Evolutionary conservation across 2,888 invertebrate species (phyloP).

Genomic region (Tuta absoluta): DNA sequence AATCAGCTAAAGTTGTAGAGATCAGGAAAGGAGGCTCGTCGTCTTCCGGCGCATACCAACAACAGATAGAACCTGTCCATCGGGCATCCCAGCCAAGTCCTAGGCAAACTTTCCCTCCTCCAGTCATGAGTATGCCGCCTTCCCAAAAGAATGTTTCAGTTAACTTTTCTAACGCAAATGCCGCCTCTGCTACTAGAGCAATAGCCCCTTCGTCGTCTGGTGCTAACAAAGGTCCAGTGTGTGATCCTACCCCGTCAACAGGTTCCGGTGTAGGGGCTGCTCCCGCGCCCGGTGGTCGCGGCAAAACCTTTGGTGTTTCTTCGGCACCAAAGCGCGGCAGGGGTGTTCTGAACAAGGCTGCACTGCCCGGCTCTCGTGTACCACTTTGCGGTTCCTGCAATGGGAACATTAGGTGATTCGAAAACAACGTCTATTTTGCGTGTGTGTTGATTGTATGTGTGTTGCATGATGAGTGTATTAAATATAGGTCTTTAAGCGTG

Average conservation of each 20-base stretch:
- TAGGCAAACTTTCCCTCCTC: conserved; percentile 71
- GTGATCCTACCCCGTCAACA: conserved; percentile 82
- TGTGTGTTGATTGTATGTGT: conserved; percentile 37
- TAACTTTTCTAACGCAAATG: conserved; percentile 73
- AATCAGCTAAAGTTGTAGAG: conserved; percentile 84
- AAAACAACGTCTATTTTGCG: conserved; percentile 47
- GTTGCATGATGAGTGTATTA: conserved; percentile 46
- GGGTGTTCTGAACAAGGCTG: conserved; percentile 91
- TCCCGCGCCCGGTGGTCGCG: conserved; percentile 64
- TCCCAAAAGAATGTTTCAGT: conserved; percentile 63
- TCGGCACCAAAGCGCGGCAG: conserved; percentile 92
- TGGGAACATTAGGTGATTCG: conserved; percentile 93
- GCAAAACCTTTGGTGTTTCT: conserved; percentile 86
- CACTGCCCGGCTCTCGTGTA: conserved; percentile 89
- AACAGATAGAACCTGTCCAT: conserved; percentile 64
- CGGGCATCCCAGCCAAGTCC: conserved; percentile 61
- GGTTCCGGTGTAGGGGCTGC: conserved; percentile 79
- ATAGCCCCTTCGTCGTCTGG: conserved; percentile 76
- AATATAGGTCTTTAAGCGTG: not conserved
- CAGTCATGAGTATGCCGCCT: conserved; percentile 64
- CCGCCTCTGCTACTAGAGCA: conserved; percentile 67
- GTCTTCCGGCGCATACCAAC: conserved; percentile 55
- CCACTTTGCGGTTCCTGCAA: conserved; percentile 95
- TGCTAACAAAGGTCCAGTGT: conserved; percentile 81
- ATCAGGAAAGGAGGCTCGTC: conserved; percentile 78